Percentiles rank a stretch among this genome's conserved stretches.
Evolutionary conservation across 2,888 invertebrate genomes (phyloP).

Genomic region (Nyleta sp.): DNA sequence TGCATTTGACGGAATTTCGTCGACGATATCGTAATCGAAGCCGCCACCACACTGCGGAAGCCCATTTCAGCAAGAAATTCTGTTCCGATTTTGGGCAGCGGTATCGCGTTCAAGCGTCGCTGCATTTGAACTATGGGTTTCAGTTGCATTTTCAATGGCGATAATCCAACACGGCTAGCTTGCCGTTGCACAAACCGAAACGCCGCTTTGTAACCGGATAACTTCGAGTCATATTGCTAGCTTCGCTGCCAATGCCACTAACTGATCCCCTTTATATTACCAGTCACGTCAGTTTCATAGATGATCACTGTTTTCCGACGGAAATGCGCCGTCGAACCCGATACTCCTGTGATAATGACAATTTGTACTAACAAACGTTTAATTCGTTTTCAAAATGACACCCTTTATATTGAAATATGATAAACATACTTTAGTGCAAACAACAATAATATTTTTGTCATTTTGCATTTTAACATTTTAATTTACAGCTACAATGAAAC

Average conservation of each 20-base stretch:
- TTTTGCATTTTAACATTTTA: too few species aligned
- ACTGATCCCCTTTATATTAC: slow-evolving; percentile 67
- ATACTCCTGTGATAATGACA: slow-evolving; percentile 49
- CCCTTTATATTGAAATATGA: background rate
- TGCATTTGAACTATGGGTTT: slow-evolving; percentile 80
- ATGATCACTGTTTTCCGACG: slow-evolving; percentile 64
- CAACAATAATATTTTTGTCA: too few species aligned
- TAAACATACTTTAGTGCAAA: too few species aligned
- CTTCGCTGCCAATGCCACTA: slow-evolving; percentile 61
- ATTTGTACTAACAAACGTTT: slow-evolving; percentile 31
- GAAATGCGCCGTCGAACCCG: slow-evolving; percentile 50
- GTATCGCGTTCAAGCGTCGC: slow-evolving; percentile 81
- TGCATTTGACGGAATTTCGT: slow-evolving; percentile 55
- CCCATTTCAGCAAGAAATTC: slow-evolving; percentile 62
- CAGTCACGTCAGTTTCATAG: slow-evolving; percentile 66
- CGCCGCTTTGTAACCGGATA: slow-evolving; percentile 81
- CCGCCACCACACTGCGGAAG: slow-evolving; percentile 53
- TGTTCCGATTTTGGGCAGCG: slow-evolving; percentile 64
- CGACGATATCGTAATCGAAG: slow-evolving; percentile 58
- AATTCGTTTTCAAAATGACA: background rate
- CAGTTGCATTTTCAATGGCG: slow-evolving; percentile 81
- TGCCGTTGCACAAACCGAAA: slow-evolving; percentile 74
- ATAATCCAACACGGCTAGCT: slow-evolving; percentile 77
- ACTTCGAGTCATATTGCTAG: slow-evolving; percentile 77
- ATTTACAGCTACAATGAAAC: too few species aligned